A percentile compares a stretch with the other conserved stretches of the same genome.
Evolutionary conservation across 1,140 invertebrate species (phyloP).

Genomic region (honey bee (Apis mellifera)): Amel_HAv3.1 CM009934.2:3352001-3352500

Average conservation of each 20-base stretch:
- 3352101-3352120: neutral
- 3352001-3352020: slow-evolving; percentile 97
- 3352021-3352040: slow-evolving; percentile 97
- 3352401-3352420: slow-evolving; percentile 97
- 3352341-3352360: slow-evolving; percentile 93
- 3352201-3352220: slow-evolving; percentile 94
- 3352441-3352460: slow-evolving; percentile 96
- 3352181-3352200: slow-evolving; percentile 96
- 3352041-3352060: slow-evolving; percentile 93
- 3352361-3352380: slow-evolving; percentile 99
- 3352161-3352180: slow-evolving; percentile 97
- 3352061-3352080: slow-evolving; percentile 86
- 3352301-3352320: neutral
- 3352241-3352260: slow-evolving; percentile 96
- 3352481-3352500: slow-evolving; percentile 93
- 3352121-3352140: slow-evolving; percentile 85
- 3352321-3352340: slow-evolving; percentile 27
- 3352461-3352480: slow-evolving; percentile 98
- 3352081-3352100: neutral
- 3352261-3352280: slow-evolving; percentile 90
- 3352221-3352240: slow-evolving; percentile 98
- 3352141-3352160: slow-evolving; percentile 95
- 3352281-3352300: neutral
- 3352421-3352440: slow-evolving; percentile 98
- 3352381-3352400: slow-evolving; percentile 95